A percentile compares a stretch with the other conserved stretches of the same genome.
Evolutionary conservation across 2,888 invertebrate genomes (phyloP).

Genomic region (Sinodicranocentrus sp.): DNA sequence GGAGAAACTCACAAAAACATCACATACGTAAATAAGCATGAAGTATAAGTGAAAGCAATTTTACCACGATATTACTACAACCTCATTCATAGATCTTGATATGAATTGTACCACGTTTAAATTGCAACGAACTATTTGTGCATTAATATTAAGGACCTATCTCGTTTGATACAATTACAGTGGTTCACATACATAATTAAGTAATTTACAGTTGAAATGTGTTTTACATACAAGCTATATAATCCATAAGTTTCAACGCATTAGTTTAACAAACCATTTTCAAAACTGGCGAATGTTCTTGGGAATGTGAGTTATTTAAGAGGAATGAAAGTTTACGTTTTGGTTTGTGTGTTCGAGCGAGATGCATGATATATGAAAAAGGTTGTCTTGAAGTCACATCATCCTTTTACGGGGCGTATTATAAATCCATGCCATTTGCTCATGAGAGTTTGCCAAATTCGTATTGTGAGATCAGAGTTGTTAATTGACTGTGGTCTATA

Average conservation of each 20-base stretch:
- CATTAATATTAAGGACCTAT: conserved; percentile 26
- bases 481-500: conserved; percentile 40
- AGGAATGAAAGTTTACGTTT: background rate
- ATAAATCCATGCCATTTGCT: conserved; percentile 48
- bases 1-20: background rate
- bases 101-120: background rate
- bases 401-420: conserved; percentile 3
- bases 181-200: background rate
- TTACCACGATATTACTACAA: conserved; percentile 1
- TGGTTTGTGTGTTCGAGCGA: background rate
- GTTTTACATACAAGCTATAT: background rate
- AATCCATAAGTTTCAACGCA: background rate
- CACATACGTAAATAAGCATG: too few species aligned
- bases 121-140: conserved; percentile 59
- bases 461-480: conserved; percentile 49
- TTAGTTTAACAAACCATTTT: conserved; percentile 3
- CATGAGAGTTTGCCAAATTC: conserved; percentile 64
- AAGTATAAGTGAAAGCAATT: background rate
- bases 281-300: conserved; percentile 55
- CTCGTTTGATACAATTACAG: conserved; percentile 44
- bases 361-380: background rate
- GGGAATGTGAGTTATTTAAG: conserved; percentile 15
- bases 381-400: background rate
- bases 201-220: background rate
- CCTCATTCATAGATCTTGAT: background rate